Evolutionary conservation across 2,888 invertebrate genomes (phyloP).

Genomic region (Sinhomidia bicolor): DNA sequence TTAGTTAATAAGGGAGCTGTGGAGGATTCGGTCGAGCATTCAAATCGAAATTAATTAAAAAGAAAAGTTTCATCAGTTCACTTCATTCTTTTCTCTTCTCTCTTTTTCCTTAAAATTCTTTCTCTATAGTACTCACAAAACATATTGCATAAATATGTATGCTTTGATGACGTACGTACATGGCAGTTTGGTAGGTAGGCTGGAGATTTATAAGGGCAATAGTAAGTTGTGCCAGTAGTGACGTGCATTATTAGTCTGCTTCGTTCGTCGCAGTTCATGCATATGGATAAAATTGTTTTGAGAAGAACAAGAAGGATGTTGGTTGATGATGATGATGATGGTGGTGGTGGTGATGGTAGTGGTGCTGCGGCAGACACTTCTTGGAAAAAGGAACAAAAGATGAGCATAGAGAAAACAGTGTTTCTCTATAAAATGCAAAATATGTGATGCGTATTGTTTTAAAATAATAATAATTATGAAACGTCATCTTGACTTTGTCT

Average conservation of each 20-base stretch:
- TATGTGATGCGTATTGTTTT: conserved; percentile 47
- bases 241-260: conserved; percentile 47
- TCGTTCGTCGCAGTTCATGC: conserved; percentile 52
- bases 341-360: neutral
- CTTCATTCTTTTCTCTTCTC: conserved; percentile 51
- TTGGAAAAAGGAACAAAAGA: conserved; percentile 44
- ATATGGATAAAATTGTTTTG: conserved; percentile 65
- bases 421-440: conserved; percentile 22
- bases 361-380: conserved; percentile 56
- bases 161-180: neutral
- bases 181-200: neutral
- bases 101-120: conserved; percentile 10
- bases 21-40: conserved; percentile 70
- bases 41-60: conserved; percentile 74
- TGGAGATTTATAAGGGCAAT: too few species aligned
- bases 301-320: neutral
- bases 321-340: neutral
- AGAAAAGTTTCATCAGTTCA: conserved; percentile 71
- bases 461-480: conserved; percentile 24
- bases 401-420: neutral
- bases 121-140: neutral
- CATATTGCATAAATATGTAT: neutral
- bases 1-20: conserved; percentile 35
- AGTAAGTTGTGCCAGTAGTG: too few species aligned
- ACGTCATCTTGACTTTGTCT: conserved; percentile 57